Conservation (phyloP, 1,140 invertebrate genomes). For the Hyposmocoma kahamanoa region DNA sequence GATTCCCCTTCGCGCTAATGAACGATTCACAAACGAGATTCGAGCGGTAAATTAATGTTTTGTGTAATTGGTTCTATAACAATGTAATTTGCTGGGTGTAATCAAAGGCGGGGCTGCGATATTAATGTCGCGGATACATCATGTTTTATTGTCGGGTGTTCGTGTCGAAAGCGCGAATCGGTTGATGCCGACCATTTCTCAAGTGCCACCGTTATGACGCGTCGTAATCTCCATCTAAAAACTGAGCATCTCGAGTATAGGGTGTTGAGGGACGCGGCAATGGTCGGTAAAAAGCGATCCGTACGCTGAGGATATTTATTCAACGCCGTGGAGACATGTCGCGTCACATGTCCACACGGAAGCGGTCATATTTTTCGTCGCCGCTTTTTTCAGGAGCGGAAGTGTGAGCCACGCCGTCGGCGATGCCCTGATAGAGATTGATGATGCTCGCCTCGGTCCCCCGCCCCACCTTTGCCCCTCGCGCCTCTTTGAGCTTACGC, state of each 20-base stretch:
- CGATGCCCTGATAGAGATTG: constrained; percentile 54
- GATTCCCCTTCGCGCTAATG: constrained; percentile 32
- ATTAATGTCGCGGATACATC: constrained; percentile 12
- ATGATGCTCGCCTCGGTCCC: constrained; percentile 32
- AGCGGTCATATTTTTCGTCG: constrained; percentile 46
- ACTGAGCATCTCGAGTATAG: neutral
- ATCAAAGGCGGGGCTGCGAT: constrained; percentile 22
- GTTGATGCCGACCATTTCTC: constrained; percentile 1
- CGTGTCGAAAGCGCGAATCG: neutral
- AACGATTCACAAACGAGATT: constrained; percentile 45
- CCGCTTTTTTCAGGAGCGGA: constrained; percentile 32
- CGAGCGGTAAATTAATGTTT: constrained; percentile 40
- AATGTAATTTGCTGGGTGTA: constrained; percentile 29
- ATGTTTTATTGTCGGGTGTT: neutral
- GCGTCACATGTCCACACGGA: constrained; percentile 25
- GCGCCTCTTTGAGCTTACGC: constrained; percentile 46
- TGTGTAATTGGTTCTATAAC: constrained; percentile 43
- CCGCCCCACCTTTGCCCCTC: constrained; percentile 19
- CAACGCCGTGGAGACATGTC: constrained; percentile 9
- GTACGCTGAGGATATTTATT: constrained; percentile 8
- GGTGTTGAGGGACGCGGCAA: neutral
- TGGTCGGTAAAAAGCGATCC: neutral
- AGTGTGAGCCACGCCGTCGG: constrained; percentile 16
- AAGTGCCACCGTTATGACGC: constrained; percentile 3
- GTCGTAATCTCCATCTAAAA: neutral